Percentiles rank a stretch among this genome's conserved stretches.
phyloP scores from a whole-genome alignment of 2,797 vertebrate genomes.

The Microctenopoma stevenorrisi region DNA sequence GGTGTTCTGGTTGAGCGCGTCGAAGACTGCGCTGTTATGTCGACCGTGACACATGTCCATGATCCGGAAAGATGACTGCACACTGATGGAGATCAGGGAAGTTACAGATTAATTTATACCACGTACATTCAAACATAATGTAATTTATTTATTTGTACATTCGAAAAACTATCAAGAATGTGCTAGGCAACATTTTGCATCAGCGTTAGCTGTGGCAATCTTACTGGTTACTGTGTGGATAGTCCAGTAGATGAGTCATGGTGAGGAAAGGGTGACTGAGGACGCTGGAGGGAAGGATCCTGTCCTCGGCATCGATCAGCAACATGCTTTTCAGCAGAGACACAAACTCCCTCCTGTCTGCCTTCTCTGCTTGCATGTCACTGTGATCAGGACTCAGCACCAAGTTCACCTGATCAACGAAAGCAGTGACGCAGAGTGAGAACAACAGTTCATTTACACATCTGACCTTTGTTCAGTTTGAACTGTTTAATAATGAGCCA shows the following conservation, averaged over 20 bases:
- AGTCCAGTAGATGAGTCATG: slow-evolving; percentile 98
- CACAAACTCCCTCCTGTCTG: slow-evolving; percentile 95
- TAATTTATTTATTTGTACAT: neutral
- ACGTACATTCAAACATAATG: neutral
- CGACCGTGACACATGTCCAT: slow-evolving; percentile 95
- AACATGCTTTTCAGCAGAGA: slow-evolving; percentile 96
- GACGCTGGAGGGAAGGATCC: slow-evolving; percentile 90
- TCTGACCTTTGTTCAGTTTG: neutral
- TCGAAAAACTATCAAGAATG: neutral
- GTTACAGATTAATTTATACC: neutral
- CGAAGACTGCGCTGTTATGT: slow-evolving; percentile 82
- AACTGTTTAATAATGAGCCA: neutral
- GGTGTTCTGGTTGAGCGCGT: slow-evolving; percentile 93
- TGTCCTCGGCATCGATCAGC: slow-evolving; percentile 92
- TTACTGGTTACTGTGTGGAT: slow-evolving; percentile 97
- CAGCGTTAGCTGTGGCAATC: slow-evolving; percentile 40
- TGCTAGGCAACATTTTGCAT: slow-evolving; percentile 1
- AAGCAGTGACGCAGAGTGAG: neutral
- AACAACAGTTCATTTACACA: neutral
- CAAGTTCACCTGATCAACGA: slow-evolving; percentile 90
- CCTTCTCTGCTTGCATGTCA: slow-evolving; percentile 95
- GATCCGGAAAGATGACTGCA: slow-evolving; percentile 98
- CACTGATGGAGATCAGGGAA: slow-evolving; percentile 75
- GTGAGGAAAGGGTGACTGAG: slow-evolving; percentile 96
- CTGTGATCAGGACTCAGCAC: slow-evolving; percentile 93